These are phyloP conservation scores for Halocaridina rubra DNA, from an alignment of 2,888 invertebrate genomes.

Conservation along the genomic window DNA sequence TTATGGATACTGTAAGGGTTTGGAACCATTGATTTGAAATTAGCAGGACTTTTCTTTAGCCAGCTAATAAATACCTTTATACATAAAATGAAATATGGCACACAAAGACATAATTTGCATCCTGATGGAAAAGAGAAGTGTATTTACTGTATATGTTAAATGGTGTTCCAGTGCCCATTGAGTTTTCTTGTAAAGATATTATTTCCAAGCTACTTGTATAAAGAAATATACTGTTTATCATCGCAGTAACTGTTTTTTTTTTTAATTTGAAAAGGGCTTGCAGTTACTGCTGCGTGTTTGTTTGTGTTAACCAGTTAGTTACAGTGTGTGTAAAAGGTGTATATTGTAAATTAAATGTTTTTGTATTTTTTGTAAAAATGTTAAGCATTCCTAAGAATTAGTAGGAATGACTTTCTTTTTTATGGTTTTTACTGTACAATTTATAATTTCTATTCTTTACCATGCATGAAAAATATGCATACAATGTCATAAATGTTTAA, in stretches of 20 bases:
- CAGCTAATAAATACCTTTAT: too few species aligned
- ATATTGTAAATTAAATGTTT: slow-evolving; percentile 52
- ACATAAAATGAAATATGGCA: too few species aligned
- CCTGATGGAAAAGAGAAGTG: too few species aligned
- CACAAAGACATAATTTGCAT: too few species aligned
- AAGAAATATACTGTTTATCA: not conserved
- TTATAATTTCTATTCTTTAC: slow-evolving; percentile 46
- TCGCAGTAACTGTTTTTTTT: not conserved
- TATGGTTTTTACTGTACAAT: slow-evolving; percentile 46
- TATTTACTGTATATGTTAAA: too few species aligned
- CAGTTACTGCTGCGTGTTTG: slow-evolving; percentile 5
- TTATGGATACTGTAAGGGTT: too few species aligned
- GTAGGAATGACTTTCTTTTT: not conserved
- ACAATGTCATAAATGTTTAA: slow-evolving; percentile 25
- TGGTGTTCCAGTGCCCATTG: too few species aligned
- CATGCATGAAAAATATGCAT: slow-evolving; percentile 5
- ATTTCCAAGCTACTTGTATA: not conserved
- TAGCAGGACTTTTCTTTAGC: too few species aligned
- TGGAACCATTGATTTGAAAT: too few species aligned
- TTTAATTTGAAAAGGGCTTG: not conserved
- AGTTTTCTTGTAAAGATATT: too few species aligned
- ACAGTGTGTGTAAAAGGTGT: slow-evolving; percentile 46
- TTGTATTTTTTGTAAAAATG: slow-evolving; percentile 55
- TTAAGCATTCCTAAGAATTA: slow-evolving; percentile 22
- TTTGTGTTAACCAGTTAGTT: slow-evolving; percentile 35